Conservation (phyloP, 2,888 invertebrate genomes). For the Troides helena region DNA sequence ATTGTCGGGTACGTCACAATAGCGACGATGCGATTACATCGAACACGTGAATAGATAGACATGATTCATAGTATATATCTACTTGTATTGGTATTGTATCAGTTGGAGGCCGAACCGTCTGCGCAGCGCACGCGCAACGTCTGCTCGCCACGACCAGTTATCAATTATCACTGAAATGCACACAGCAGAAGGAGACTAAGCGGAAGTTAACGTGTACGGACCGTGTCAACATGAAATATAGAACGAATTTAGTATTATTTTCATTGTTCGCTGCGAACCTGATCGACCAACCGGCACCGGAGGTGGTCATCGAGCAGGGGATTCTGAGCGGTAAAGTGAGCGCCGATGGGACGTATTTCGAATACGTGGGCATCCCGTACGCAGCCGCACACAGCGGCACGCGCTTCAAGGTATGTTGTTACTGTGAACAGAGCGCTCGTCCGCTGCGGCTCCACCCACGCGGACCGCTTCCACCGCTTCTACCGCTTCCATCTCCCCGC, state of each 20-base stretch:
- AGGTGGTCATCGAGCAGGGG: slow-evolving; percentile 64
- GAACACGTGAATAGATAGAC: not conserved
- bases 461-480: too few relatives aligned
- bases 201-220: too few relatives aligned
- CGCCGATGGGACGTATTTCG: slow-evolving; percentile 60
- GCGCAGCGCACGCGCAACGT: not conserved
- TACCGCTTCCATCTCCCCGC: too few relatives aligned
- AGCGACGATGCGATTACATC: too few relatives aligned
- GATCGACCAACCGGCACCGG: slow-evolving; percentile 67
- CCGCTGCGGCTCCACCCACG: not conserved
- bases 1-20: too few relatives aligned
- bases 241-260: slow-evolving; percentile 58
- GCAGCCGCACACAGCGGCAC: not conserved
- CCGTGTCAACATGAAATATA: slow-evolving; percentile 38
- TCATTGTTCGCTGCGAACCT: slow-evolving; percentile 62
- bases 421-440: not conserved
- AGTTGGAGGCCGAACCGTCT: not conserved
- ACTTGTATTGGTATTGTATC: not conserved
- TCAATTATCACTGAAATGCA: too few relatives aligned
- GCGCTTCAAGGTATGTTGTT: not conserved
- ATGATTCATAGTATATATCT: not conserved
- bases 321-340: slow-evolving; percentile 63
- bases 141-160: too few relatives aligned
- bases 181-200: too few relatives aligned
- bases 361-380: slow-evolving; percentile 65